Evolutionary conservation across 2,888 invertebrate species (phyloP), one percentile per base, ranked within the genome.

Genomic region (Augochlorella aurata): DNA sequence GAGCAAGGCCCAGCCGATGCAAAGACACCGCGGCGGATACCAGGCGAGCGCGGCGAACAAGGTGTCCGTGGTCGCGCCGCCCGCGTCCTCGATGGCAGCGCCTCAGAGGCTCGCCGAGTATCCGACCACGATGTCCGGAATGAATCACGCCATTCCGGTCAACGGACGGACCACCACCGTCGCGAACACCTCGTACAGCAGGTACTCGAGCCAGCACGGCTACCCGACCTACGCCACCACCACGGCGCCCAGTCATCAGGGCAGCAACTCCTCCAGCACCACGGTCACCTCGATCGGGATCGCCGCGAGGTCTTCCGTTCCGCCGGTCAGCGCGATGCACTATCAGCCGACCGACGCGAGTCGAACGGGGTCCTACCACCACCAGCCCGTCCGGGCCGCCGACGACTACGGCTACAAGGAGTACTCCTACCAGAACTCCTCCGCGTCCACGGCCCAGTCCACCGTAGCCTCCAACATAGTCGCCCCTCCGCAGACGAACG

Each of bases 171-270:
- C 89, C 88, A 85, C 89, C 12, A 84, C 86, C 89, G 85, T 91
- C 90, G 74, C 92, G 90, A 85, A 93, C 92, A 89, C 94, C 92
- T 79, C 92, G 90, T 89, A 92, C 89, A 58, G 88, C 81, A 84
- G 91, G 84, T 82, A 91, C 90, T 75, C 79, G 1, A 66, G 74
- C 8, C 90, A 90, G 21, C 86, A 84, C 16, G 83, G 85, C 45
- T 91, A 91, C 67, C 83, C 91, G 38, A 81, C 89, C 3, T 92
- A 92, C 82, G 91, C 92, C 9, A 92, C 92, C 7, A 93, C 92
- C 7, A 89, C 92, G 71, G 93, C 92, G 18, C 91, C 93, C 24
- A 93, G 93, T 81, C 92, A 92, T 78, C 92, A 91, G 14, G 84
- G 87, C 16, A 91, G 87, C 79, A 91, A 90, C 76, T 89, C 90